phyloP scores from a whole-genome alignment of 2,797 vertebrate species.

The Perodicticus potto region DNA sequence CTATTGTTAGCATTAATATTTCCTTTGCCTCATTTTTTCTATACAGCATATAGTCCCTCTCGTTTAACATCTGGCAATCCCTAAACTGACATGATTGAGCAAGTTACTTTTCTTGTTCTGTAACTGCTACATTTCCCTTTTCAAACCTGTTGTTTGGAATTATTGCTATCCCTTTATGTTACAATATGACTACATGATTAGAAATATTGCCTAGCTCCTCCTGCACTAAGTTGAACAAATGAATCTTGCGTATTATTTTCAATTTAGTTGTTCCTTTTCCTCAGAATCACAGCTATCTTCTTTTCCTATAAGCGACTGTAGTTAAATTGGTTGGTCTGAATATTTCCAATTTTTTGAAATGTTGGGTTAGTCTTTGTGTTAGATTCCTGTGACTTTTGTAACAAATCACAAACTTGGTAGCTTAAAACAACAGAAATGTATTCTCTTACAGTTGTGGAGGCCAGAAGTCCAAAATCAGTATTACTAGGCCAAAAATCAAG shows the following conservation, averaged over 20 bases:
- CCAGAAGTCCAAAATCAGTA: conserved; percentile 18
- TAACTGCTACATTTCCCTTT: conserved; percentile 32
- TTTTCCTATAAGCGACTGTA: conserved; percentile 29
- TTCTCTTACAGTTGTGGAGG: neutral
- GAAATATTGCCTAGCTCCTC: conserved; percentile 8
- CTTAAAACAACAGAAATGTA: conserved; percentile 44
- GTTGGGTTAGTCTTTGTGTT: neutral
- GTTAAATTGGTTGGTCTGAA: conserved; percentile 18
- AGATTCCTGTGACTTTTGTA: conserved; percentile 40
- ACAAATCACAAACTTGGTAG: neutral
- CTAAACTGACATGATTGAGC: neutral
- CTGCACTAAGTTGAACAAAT: conserved; percentile 18
- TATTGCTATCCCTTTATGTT: neutral
- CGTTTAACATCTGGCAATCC: neutral
- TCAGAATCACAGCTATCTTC: conserved; percentile 24
- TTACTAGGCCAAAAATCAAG: neutral
- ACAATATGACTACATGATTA: neutral
- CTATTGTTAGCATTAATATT: neutral
- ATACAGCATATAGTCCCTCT: neutral
- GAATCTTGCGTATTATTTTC: conserved; percentile 16
- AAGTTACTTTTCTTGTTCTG: neutral
- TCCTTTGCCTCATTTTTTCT: neutral
- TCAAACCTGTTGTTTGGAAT: neutral
- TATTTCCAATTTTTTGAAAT: conserved; percentile 42
- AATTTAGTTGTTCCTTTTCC: conserved; percentile 36